Conservation (phyloP, 1,140 invertebrate species). For the Aporrectodea caliginosa region DNA sequence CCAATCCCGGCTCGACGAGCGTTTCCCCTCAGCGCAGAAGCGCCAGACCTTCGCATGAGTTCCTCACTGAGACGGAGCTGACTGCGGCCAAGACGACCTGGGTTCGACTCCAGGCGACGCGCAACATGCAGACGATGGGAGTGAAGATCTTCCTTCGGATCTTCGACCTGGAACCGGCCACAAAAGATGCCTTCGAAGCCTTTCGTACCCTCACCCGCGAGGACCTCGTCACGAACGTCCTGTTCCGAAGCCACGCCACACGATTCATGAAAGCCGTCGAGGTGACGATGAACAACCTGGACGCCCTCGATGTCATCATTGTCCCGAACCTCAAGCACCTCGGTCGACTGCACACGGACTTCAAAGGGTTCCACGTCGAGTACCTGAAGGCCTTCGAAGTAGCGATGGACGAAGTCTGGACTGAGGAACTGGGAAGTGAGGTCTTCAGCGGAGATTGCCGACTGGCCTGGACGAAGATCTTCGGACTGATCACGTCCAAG, state of each 20-base stretch:
- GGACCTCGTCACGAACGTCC: background rate
- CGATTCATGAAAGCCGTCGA: conserved; percentile 14
- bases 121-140: background rate
- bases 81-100: background rate
- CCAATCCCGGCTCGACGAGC: background rate
- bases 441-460: background rate
- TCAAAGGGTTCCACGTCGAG: conserved; percentile 8
- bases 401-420: conserved; percentile 16
- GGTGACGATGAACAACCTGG: conserved; percentile 21
- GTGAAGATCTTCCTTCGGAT: conserved; percentile 12
- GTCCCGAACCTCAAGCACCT: conserved; percentile 10
- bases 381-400: conserved; percentile 8
- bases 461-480: conserved; percentile 14
- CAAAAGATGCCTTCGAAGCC: conserved; percentile 2
- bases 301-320: conserved; percentile 15
- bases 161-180: conserved; percentile 11
- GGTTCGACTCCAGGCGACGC: background rate
- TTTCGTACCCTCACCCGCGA: background rate
- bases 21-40: background rate
- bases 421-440: background rate
- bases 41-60: background rate
- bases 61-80: background rate
- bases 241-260: conserved; percentile 11
- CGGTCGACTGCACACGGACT: conserved; percentile 8
- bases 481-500: conserved; percentile 13